phyloP scores from a whole-genome alignment of 1,140 invertebrate species.

The Cydia strobilella region DNA sequence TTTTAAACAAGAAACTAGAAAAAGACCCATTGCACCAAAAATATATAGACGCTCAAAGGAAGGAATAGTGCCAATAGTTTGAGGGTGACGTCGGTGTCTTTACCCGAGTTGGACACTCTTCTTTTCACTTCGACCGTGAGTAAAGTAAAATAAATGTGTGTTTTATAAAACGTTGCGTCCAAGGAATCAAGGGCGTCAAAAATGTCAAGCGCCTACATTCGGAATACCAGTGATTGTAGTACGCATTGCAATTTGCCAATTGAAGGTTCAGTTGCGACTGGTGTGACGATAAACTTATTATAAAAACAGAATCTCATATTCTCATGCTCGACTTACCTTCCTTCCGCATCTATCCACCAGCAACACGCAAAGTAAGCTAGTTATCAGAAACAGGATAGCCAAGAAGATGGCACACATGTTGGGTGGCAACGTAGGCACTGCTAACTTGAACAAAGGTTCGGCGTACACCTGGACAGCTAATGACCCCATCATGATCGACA shows the following conservation, averaged over 20 bases:
- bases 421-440: slow-evolving; percentile 1
- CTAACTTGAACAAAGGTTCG: slow-evolving; percentile 17
- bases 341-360: slow-evolving; percentile 20
- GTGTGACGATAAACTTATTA: too few species aligned
- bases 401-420: slow-evolving; percentile 15
- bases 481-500: slow-evolving; percentile 16
- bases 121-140: too few species aligned
- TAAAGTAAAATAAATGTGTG: too few species aligned
- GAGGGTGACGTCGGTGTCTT: too few species aligned
- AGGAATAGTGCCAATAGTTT: too few species aligned
- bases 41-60: too few species aligned
- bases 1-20: too few species aligned
- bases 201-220: too few species aligned
- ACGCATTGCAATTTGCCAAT: not conserved
- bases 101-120: too few species aligned
- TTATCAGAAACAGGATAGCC: slow-evolving; percentile 7
- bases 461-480: slow-evolving; percentile 25
- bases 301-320: not conserved
- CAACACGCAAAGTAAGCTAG: slow-evolving; percentile 4
- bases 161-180: too few species aligned
- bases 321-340: not conserved
- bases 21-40: too few species aligned
- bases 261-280: not conserved
- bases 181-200: too few species aligned
- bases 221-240: not conserved